Evolutionary conservation across 2,888 invertebrate species (phyloP), one percentile per base, ranked within the genome.

Genomic region (Rhagophthalmus giganteus): DNA sequence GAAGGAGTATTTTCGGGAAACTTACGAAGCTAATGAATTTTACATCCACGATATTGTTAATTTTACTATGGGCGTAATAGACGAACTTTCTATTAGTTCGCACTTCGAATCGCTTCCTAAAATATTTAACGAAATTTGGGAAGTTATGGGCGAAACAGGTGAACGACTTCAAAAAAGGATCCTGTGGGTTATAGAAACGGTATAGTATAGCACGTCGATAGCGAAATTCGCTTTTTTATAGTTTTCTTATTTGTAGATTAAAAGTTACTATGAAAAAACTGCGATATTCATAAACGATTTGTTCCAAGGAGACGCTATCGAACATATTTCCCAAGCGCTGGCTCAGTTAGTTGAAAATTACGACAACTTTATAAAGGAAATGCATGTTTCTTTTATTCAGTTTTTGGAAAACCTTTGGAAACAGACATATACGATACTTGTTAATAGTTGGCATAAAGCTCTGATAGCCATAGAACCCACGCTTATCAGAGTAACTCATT

Each of bases 121-220:
- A 33, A 88, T 91, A 13, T 79, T 91, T 0, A 86, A 86, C 34
- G 91, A 91, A 70, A 81, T 91, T 66, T 90, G 88, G 88, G 87
- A 88, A 2, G 84, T 88, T 61, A 88, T 91, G 88, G 91, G 90
- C 0, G 89, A 90, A 41, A 90, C 90, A 0, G 90, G 90, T 5
- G 81, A 85, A 58, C 88, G 88, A 0, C 81, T 91, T 11, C 84
- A 88, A 33, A 84, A 87, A 57, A 88, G 88, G 58, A 75, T 91
- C 6, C 74, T 84, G 0, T 89, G 86, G 83, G 79, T 89, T 0
- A 84, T 89, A 0, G 85, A 88, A 53, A 82, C 84, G 37, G 79
- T 79, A 74, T 16, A 10, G 13, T 11, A 67, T 35, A 27, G 10
- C n/a, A 30, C 12, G 10, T 7, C 7, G 4, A 11, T 30, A 30